Evolutionary conservation across 2,888 invertebrate genomes (phyloP).

Genomic region (Lingula anatina): DNA sequence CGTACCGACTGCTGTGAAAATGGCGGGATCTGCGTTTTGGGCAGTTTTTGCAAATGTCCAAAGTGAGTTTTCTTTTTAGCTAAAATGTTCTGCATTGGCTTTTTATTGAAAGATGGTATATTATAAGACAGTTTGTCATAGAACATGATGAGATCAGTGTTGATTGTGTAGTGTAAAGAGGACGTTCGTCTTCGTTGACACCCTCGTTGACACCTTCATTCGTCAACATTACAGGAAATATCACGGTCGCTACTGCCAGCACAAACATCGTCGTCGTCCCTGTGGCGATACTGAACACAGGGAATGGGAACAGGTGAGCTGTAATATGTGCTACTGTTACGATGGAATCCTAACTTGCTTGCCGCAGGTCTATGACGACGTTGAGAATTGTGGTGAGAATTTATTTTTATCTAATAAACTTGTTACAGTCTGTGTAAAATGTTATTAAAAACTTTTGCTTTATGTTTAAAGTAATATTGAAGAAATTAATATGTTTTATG

Average conservation of each 20-base stretch:
- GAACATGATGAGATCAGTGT: too few species aligned
- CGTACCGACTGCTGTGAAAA: constrained; percentile 16
- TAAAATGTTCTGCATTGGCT: background rate
- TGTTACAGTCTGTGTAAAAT: too few species aligned
- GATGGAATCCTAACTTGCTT: constrained; percentile 18
- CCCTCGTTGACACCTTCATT: too few species aligned
- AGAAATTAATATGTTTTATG: too few species aligned
- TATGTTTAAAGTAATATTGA: too few species aligned
- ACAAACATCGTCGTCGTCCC: constrained; percentile 10
- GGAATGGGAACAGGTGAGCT: constrained; percentile 19
- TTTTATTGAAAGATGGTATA: too few species aligned
- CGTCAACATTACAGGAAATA: constrained; percentile 12
- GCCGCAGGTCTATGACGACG: constrained; percentile 10
- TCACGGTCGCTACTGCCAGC: constrained; percentile 21
- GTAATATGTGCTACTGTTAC: constrained; percentile 23
- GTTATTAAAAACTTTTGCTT: too few species aligned
- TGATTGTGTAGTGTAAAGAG: too few species aligned
- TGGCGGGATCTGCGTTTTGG: constrained; percentile 18
- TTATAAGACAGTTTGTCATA: too few species aligned
- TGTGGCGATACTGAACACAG: constrained; percentile 19
- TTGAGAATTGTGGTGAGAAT: constrained; percentile 25
- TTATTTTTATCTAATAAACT: too few species aligned
- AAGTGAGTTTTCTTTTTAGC: constrained; percentile 11
- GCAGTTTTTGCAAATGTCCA: constrained; percentile 16
- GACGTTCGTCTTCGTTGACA: too few species aligned